A percentile compares a stretch with the other conserved stretches of the same genome.
phyloP scores from a whole-genome alignment of 2,888 invertebrate genomes.

The Salpingus planirostris region DNA sequence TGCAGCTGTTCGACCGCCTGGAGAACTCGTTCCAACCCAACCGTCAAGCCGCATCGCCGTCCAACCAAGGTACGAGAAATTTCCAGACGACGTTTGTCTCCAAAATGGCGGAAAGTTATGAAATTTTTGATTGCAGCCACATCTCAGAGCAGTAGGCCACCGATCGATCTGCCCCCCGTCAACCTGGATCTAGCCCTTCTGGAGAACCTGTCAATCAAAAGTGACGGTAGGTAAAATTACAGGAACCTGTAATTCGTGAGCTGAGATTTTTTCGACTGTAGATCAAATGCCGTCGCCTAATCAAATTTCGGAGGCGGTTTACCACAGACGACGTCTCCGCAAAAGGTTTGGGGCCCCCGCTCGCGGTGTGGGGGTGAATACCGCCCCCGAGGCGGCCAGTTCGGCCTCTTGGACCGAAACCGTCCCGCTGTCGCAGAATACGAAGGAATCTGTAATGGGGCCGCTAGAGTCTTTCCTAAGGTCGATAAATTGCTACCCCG shows the following conservation, averaged over 20 bases:
- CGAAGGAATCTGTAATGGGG: slow-evolving; percentile 35
- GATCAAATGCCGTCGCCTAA: slow-evolving; percentile 8
- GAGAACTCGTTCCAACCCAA: slow-evolving; percentile 6
- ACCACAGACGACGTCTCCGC: too few relatives aligned
- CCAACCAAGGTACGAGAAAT: not conserved
- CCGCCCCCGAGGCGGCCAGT: slow-evolving; percentile 13
- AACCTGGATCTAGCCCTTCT: slow-evolving; percentile 25
- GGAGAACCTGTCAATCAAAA: slow-evolving; percentile 17
- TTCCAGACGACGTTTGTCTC: too few relatives aligned
- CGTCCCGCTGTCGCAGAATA: slow-evolving; percentile 25
- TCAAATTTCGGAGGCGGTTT: too few relatives aligned
- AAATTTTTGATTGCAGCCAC: slow-evolving; percentile 3
- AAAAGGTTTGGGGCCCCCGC: too few relatives aligned
- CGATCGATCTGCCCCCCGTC: slow-evolving; percentile 28
- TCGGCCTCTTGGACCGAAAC: slow-evolving; percentile 30
- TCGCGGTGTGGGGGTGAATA: too few relatives aligned
- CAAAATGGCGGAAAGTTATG: too few relatives aligned
- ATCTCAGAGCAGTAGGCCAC: slow-evolving; percentile 12
- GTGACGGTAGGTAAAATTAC: slow-evolving; percentile 12
- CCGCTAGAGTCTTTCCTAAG: slow-evolving; percentile 37
- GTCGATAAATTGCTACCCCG: slow-evolving; percentile 36
- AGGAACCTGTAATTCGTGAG: not conserved
- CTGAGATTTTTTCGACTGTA: slow-evolving; percentile 2
- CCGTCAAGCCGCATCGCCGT: not conserved
- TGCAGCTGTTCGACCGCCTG: slow-evolving; percentile 35